These are phyloP conservation scores for Calonectris borealis DNA, from an alignment of 2,113 vertebrate species.

Conservation along the genomic window DNA sequence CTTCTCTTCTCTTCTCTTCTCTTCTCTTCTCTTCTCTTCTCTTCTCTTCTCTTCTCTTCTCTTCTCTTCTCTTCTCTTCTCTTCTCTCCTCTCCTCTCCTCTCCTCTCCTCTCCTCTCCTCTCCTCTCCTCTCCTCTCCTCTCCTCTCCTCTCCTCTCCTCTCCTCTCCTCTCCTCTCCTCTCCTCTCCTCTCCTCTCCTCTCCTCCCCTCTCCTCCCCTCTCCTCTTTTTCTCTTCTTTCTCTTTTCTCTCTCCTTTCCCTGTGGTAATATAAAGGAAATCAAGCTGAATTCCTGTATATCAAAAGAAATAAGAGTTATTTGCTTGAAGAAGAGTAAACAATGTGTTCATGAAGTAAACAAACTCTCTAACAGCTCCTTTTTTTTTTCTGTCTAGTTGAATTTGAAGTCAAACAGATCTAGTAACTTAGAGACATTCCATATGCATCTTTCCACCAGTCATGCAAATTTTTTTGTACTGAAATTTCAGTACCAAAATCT, in stretches of 20 bases:
- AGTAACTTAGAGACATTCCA: not conserved
- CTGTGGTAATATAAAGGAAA: not conserved
- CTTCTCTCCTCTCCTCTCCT: no score
- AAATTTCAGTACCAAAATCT: not conserved
- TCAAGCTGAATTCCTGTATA: not conserved
- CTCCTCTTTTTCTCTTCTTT: no score
- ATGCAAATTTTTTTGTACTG: not conserved
- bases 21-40: no score
- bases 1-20: rapidly evolving
- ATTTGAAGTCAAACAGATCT: not conserved
- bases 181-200: no score
- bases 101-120: no score
- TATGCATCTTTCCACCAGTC: not conserved
- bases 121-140: no score
- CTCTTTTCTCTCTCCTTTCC: no score
- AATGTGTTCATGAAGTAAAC: not conserved
- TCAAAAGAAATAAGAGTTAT: not conserved
- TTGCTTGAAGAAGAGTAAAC: not conserved
- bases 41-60: no score
- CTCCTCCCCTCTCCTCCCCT: rapidly evolving
- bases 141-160: no score
- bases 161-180: no score
- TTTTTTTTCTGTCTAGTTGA: not conserved
- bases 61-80: no score
- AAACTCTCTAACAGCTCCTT: not conserved